phyloP scores from a whole-genome alignment of 2,888 invertebrate genomes.

The Drosophila vallismaia region DNA sequence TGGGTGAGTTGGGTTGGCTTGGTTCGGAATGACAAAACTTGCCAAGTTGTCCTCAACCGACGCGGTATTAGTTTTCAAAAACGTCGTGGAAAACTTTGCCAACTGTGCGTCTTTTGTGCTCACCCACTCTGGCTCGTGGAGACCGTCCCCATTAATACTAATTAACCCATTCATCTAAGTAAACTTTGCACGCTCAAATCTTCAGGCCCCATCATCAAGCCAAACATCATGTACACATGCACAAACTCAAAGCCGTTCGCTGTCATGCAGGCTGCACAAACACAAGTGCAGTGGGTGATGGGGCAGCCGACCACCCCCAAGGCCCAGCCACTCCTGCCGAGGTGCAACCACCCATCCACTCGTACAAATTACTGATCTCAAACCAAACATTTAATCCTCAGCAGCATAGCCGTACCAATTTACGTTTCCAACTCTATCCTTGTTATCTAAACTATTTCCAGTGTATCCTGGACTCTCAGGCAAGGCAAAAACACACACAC shows the following conservation, averaged over 20 bases:
- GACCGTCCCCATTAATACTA: slow-evolving; percentile 53
- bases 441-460: not conserved
- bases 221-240: slow-evolving; percentile 54
- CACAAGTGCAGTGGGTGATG: slow-evolving; percentile 55
- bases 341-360: slow-evolving; percentile 27
- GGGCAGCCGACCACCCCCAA: not conserved
- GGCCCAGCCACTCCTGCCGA: slow-evolving; percentile 12
- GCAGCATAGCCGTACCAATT: no score
- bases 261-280: slow-evolving; percentile 70
- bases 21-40: slow-evolving; percentile 18
- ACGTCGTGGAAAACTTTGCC: slow-evolving; percentile 28
- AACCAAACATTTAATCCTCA: not conserved
- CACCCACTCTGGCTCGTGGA: slow-evolving; percentile 22
- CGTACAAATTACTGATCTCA: slow-evolving; percentile 1
- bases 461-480: slow-evolving; percentile 22
- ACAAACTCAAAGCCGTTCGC: slow-evolving; percentile 64
- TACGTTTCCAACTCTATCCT: no score
- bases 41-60: slow-evolving; percentile 1
- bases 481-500: slow-evolving; percentile 40
- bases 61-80: slow-evolving; percentile 30
- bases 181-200: slow-evolving; percentile 51
- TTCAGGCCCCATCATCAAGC: slow-evolving; percentile 34
- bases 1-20: not conserved
- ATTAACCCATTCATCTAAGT: slow-evolving; percentile 59
- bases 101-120: slow-evolving; percentile 17